Evolutionary conservation across 2,888 invertebrate genomes (phyloP), one percentile per base, ranked within the genome.

Genomic region (Diloba caeruleocephala): DNA sequence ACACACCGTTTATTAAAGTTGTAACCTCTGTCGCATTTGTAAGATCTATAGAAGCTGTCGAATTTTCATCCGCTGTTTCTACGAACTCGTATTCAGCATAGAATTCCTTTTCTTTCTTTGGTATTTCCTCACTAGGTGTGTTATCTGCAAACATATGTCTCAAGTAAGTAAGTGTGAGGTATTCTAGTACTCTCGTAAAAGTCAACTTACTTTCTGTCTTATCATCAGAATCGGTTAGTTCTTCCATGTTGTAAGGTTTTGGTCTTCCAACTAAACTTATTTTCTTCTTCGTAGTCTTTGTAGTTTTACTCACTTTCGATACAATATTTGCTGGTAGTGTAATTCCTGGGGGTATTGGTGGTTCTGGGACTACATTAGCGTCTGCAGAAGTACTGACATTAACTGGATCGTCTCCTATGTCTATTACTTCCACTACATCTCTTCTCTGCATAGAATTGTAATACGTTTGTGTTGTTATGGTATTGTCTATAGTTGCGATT

Each of bases 171-270:
- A 49, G 46, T 55, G 50, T 53, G 42, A 23, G 12, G 33, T 49
- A 51, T 44, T 45, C 50, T 39, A 62, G 57, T 56, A 37, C 56
- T 71, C 50, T 70, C 36, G 39, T 42, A 37, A 63, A 54, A 55
- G 48, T 46, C 15, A 49, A 86, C 90, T 88, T 88, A 90, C 90
- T 79, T 66, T 79, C 74, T 31, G 54, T 52, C 46, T 57, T 69
- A 31, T 71, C 66, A 3, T 72, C 68, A 31, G 48, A 48, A 52
- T 68, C 50, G 45, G 72, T 80, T 33, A 90, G 55, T 8, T 91
- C 89, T 55, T 87, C 85, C 28, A 90, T 69, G 26, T 85, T 79
- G 37, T 90, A 90, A 3, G 88, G 57, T 70, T 85, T 89, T 2
- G 85, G 89, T 62, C 91, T 80, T 46, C 90, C 91, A 39, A 91